These are phyloP conservation scores for Sphinx pinastri DNA, from an alignment of 2,888 invertebrate genomes.

Conservation along the genomic window DNA sequence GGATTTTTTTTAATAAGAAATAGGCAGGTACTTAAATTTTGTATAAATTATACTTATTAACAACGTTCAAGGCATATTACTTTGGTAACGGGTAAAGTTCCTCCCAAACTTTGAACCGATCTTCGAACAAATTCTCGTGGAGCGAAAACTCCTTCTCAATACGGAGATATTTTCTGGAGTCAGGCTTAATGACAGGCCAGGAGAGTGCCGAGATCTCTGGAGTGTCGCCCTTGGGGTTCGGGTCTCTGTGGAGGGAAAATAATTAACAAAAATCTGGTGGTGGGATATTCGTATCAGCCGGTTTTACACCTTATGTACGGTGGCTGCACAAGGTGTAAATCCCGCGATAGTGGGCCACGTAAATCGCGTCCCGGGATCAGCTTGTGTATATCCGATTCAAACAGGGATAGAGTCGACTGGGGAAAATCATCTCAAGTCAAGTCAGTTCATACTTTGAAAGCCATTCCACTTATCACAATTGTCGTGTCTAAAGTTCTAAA, in stretches of 20 bases:
- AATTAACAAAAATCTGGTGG: conserved; percentile 32
- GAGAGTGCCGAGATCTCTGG: conserved; percentile 40
- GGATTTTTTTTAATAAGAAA: neutral
- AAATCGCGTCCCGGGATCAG: too few relatives aligned
- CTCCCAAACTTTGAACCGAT: conserved; percentile 57
- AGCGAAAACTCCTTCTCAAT: conserved; percentile 44
- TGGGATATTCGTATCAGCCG: too few relatives aligned
- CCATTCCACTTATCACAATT: too few relatives aligned
- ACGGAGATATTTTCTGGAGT: conserved; percentile 48
- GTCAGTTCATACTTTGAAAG: too few relatives aligned
- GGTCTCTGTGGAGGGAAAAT: conserved; percentile 44
- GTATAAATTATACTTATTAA: neutral
- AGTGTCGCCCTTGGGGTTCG: conserved; percentile 44
- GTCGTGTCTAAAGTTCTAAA: too few relatives aligned
- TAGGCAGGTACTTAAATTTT: neutral
- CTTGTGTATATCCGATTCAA: too few relatives aligned
- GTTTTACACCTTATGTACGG: too few relatives aligned
- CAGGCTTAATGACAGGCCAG: conserved; percentile 52
- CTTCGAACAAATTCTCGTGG: conserved; percentile 48
- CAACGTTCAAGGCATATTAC: neutral
- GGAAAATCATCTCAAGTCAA: too few relatives aligned
- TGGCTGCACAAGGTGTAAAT: too few relatives aligned
- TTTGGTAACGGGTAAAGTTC: conserved; percentile 47
- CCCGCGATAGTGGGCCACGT: too few relatives aligned
- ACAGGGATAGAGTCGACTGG: too few relatives aligned